phyloP scores from a whole-genome alignment of 1,140 invertebrate species.

The Proctacanthus coquilletti region DNA sequence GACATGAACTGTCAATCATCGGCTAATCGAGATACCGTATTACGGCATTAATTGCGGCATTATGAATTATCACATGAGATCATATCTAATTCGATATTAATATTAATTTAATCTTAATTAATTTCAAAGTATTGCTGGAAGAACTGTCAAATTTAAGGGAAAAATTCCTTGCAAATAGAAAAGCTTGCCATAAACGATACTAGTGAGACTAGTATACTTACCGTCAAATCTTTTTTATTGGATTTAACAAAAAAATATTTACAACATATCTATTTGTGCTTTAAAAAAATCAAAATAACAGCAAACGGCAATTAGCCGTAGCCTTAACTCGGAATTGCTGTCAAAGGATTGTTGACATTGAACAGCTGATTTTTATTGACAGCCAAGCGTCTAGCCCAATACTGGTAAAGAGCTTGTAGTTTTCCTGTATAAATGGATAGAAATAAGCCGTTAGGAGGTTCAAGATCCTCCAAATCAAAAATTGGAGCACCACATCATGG shows the following conservation, averaged over 20 bases:
- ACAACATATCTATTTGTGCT: not conserved
- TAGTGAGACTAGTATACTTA: no score
- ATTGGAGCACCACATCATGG: slow-evolving; percentile 9
- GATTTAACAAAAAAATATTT: not conserved
- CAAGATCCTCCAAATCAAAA: slow-evolving; percentile 3
- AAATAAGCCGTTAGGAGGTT: slow-evolving; percentile 5
- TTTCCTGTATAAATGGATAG: slow-evolving; percentile 7
- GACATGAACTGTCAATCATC: not conserved
- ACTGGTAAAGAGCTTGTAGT: no score
- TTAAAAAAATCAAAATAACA: not conserved
- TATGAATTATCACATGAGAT: no score
- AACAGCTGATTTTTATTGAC: no score
- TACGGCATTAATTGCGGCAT: not conserved
- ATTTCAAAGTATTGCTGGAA: no score
- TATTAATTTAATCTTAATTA: no score
- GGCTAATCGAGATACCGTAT: not conserved
- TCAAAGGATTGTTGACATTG: not conserved
- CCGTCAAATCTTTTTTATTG: no score
- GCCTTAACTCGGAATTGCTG: not conserved
- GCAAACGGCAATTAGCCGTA: not conserved
- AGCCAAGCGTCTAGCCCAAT: no score
- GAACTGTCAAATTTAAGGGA: no score
- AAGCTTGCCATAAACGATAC: no score
- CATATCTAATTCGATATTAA: no score
- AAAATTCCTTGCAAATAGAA: no score